Percentiles rank a stretch among this genome's conserved stretches.
phyloP scores from a whole-genome alignment of 2,113 vertebrate species.

The Heterotilapia buettikoferi region DNA sequence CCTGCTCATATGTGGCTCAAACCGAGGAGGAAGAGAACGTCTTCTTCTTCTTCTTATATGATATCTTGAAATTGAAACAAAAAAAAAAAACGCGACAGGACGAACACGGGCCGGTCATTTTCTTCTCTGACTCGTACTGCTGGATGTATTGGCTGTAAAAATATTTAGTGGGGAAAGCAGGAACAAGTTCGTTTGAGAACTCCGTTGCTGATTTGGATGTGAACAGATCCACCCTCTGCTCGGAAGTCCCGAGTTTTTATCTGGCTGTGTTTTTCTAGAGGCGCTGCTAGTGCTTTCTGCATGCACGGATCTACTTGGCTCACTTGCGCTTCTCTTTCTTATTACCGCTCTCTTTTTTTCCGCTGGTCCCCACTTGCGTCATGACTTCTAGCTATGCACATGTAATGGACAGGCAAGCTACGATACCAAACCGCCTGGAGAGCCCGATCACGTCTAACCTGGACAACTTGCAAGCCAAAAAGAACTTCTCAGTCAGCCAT shows the following conservation, averaged over 20 bases:
- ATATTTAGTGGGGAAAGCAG: not conserved
- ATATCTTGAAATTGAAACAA: not conserved
- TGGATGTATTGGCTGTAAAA: slow-evolving; percentile 41
- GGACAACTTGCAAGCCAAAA: slow-evolving; percentile 93
- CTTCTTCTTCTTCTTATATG: not conserved
- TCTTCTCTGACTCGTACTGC: not conserved
- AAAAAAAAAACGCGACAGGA: not conserved
- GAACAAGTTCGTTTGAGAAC: not conserved
- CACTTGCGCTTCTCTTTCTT: not conserved
- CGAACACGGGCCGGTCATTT: not conserved
- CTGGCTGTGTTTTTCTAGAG: slow-evolving; percentile 8
- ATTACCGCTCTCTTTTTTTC: not conserved
- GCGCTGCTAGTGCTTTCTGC: slow-evolving; percentile 14
- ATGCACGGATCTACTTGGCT: slow-evolving; percentile 52
- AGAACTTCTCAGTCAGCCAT: slow-evolving; percentile 99
- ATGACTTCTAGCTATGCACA: slow-evolving; percentile 96
- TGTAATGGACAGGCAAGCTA: slow-evolving; percentile 88
- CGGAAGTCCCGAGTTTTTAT: not conserved
- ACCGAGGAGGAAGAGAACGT: slow-evolving; percentile 30
- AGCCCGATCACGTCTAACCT: slow-evolving; percentile 82
- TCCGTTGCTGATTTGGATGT: slow-evolving; percentile 21
- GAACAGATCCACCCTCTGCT: slow-evolving; percentile 9
- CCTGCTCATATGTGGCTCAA: slow-evolving; percentile 71
- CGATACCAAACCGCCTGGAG: slow-evolving; percentile 87
- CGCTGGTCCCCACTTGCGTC: slow-evolving; percentile 61